Evolutionary conservation across 2,888 invertebrate species (phyloP), one percentile per base, ranked within the genome.

Genomic region (Ceramica pisi): DNA sequence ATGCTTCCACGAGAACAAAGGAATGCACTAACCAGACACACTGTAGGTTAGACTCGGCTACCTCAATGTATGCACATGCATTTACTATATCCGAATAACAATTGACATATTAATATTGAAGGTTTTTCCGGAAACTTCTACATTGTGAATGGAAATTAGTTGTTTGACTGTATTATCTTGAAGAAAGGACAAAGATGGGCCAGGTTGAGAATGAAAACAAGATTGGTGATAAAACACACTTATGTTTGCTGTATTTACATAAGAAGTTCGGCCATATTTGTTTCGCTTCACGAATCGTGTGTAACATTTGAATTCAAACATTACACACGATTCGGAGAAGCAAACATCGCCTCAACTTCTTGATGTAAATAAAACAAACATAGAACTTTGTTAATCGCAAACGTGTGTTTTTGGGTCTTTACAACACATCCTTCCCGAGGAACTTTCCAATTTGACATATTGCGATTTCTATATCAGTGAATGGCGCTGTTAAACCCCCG

Each of bases 1-100:
- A 75, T 79, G 83, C 76, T 75, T 68, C 78, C 14, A 60, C 64
- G 71, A 81, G 84, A 84, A 85, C 84, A 85, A 86, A 84, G 84
- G 78, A 85, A 84, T 78, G 82, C 71, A 75, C 68, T 75, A 81
- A 80, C 71, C 71, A 76, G 76, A 79, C 65, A 78, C 73, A 75
- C 62, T 67, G 64, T 53, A 60, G 66, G 60, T 81, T 63, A 76
- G 63, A 69, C 53, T 44, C 44, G 56, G 21, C 44, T 53, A 80
- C 62, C 48, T 60, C 55, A 70, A 83, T 77, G 46, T 68, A 67
- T 79, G 60, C 75, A 77, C 71, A 74, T 73, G 71, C 55, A 70
- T 75, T 73, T 53, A 46, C 60, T 44, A 63, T 60, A 63, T 48
- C 55, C 66, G 59, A 80, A 80, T 67, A 64, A 56, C 67, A 75